Evolutionary conservation across 2,113 vertebrate species (phyloP).

Genomic region (Cathartes aura): DNA sequence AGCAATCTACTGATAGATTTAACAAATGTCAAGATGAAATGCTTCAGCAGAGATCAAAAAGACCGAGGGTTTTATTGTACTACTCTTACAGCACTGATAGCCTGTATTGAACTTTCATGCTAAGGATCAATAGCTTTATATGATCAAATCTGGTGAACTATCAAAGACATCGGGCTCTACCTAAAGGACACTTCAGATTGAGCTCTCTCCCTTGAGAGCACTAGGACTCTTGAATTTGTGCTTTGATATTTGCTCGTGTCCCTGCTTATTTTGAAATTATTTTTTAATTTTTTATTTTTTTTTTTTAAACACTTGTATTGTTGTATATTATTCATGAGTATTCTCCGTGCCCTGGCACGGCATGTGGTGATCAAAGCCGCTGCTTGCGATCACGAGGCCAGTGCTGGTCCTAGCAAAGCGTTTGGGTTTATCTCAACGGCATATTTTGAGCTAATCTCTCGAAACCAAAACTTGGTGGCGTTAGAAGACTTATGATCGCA

Average conservation of each 20-base stretch:
- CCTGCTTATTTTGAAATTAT: not conserved
- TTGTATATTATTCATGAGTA: not conserved
- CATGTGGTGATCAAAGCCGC: not conserved
- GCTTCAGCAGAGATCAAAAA: constrained; percentile 67
- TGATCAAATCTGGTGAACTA: constrained; percentile 54
- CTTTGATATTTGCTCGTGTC: not conserved
- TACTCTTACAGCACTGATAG: constrained; percentile 13
- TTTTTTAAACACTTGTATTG: not conserved
- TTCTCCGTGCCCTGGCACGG: not conserved
- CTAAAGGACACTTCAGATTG: constrained; percentile 39
- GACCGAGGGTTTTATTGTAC: constrained; percentile 43
- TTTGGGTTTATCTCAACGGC: rapidly evolving
- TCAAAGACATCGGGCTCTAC: constrained; percentile 22
- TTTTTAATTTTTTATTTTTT: not conserved
- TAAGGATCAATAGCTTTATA: constrained; percentile 62
- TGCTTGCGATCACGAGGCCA: rapidly evolving
- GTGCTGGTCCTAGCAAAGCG: rapidly evolving
- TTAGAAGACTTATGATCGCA: rapidly evolving
- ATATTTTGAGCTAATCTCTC: not conserved
- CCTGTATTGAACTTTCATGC: constrained; percentile 39
- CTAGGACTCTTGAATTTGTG: not conserved
- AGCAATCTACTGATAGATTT: constrained; percentile 60
- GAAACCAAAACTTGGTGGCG: rapidly evolving
- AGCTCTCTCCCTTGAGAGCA: not conserved
- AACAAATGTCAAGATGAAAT: constrained; percentile 73